Evolutionary conservation across 2,113 vertebrate genomes (phyloP).

Genomic region (Murina feae): DNA sequence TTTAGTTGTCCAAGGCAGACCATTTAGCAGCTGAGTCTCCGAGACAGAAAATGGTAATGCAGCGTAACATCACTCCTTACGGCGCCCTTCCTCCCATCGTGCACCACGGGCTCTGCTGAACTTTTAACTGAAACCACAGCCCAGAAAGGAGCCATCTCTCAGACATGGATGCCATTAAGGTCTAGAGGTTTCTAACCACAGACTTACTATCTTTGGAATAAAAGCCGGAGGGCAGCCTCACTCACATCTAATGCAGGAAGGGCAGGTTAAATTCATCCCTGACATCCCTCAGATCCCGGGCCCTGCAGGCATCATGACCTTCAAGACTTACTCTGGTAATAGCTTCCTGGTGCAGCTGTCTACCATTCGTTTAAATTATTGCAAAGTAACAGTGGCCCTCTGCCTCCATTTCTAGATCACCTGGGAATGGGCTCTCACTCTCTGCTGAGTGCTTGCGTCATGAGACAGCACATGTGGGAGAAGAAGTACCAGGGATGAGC

Average conservation of each 20-base stretch:
- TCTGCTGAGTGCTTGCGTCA: neutral
- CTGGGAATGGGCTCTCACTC: neutral
- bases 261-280: slow-evolving; percentile 4
- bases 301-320: neutral
- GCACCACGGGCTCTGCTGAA: slow-evolving; percentile 32
- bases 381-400: neutral
- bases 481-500: neutral
- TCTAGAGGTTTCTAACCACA: slow-evolving; percentile 9
- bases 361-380: neutral
- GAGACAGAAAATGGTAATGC: neutral
- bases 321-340: neutral
- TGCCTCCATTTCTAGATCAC: neutral
- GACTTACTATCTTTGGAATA: slow-evolving; percentile 18
- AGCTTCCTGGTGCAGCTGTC: neutral
- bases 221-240: neutral
- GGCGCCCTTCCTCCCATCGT: neutral
- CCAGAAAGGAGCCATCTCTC: neutral
- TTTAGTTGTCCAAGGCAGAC: slow-evolving; percentile 2
- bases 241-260: neutral
- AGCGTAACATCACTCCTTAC: neutral
- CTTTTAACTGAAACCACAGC: slow-evolving; percentile 28
- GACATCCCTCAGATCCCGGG: neutral
- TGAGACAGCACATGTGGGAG: neutral
- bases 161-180: neutral
- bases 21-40: neutral